Conservation (phyloP, 2,797 vertebrate species). For the Lepilemur ruficaudatus region DNA sequence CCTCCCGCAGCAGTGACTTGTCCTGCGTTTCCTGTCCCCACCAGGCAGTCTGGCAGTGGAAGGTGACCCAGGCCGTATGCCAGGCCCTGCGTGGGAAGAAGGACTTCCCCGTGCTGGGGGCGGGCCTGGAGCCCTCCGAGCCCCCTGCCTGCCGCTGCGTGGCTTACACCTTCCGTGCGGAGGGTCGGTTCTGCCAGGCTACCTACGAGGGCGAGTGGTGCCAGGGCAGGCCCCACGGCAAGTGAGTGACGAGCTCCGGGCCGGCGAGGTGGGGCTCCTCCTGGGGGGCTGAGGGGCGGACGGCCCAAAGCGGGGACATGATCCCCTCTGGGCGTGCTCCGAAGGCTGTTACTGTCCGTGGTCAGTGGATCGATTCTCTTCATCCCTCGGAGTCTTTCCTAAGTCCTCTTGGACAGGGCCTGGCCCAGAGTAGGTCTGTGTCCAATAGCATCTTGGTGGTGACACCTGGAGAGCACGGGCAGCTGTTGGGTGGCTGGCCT, state of each 20-base stretch:
- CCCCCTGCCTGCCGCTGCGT: constrained; percentile 68
- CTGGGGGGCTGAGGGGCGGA: neutral
- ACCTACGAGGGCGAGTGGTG: constrained; percentile 85
- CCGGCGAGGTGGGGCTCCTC: neutral
- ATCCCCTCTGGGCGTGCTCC: accelerated
- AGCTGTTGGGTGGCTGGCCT: accelerated
- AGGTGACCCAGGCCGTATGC: constrained; percentile 82
- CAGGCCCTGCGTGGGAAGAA: constrained; percentile 82
- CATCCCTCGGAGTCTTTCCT: neutral
- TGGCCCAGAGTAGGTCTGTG: neutral
- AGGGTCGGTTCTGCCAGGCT: constrained; percentile 79
- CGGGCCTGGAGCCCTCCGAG: neutral
- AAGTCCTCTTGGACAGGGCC: neutral
- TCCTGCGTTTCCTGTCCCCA: neutral
- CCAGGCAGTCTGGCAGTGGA: constrained; percentile 85
- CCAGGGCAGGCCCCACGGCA: constrained; percentile 84
- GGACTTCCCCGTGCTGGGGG: constrained; percentile 83
- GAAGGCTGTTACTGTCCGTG: neutral
- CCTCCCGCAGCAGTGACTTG: neutral
- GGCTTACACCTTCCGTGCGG: constrained; percentile 75
- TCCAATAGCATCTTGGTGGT: neutral
- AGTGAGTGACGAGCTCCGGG: constrained; percentile 78
- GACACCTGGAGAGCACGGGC: accelerated
- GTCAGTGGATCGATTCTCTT: neutral
- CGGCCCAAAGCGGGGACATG: neutral